Conservation (phyloP, 2,888 invertebrate species). For the Spialia ferax region DNA sequence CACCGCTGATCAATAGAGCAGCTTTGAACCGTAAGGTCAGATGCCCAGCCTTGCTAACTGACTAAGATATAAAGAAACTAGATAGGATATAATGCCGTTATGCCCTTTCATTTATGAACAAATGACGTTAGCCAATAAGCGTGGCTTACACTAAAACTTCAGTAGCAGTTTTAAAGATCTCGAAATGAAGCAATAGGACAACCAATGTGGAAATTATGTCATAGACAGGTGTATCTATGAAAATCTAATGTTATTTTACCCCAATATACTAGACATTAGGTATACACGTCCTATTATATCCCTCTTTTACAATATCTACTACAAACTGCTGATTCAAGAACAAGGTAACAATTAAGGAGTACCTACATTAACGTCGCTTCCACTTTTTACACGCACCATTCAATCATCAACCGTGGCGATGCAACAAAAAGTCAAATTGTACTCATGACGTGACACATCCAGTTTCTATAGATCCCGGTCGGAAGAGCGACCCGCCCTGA, state of each 20-base stretch:
- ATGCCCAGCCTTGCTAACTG: constrained; percentile 4
- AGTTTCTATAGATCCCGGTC: constrained; percentile 1
- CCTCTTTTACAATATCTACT: not conserved
- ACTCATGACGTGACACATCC: constrained; percentile 23
- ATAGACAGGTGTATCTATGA: too few relatives aligned
- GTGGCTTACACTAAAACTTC: too few relatives aligned
- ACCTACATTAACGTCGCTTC: not conserved
- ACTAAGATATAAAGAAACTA: not conserved
- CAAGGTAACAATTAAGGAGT: not conserved
- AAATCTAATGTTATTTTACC: too few relatives aligned
- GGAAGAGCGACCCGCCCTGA: constrained; percentile 6
- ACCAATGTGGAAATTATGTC: too few relatives aligned
- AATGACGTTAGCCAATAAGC: too few relatives aligned
- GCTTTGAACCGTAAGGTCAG: constrained; percentile 32
- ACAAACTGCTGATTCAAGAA: not conserved
- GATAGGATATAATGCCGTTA: not conserved
- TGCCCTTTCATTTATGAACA: too few relatives aligned
- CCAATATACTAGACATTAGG: not conserved
- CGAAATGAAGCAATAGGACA: too few relatives aligned
- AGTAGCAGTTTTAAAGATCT: too few relatives aligned
- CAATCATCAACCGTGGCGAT: not conserved
- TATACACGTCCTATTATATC: too few relatives aligned
- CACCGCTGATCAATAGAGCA: constrained; percentile 16
- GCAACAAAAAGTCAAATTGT: constrained; percentile 11
- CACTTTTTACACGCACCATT: not conserved